Conservation (phyloP, 2,797 vertebrate species). For the Megalops cyprinoides region DNA sequence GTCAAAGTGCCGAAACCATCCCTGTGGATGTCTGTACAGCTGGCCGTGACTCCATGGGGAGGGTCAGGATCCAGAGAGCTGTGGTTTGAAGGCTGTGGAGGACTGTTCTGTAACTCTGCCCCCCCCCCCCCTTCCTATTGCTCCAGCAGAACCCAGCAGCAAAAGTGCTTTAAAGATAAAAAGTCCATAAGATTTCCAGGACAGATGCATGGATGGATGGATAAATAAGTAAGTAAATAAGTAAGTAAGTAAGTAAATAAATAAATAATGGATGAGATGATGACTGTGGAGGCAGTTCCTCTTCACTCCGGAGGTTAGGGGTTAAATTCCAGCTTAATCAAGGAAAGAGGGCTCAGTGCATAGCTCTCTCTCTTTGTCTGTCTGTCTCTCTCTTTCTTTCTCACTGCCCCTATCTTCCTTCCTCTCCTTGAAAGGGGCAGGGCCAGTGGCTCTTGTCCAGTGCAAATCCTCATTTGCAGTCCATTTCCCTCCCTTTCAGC, state of each 20-base stretch:
- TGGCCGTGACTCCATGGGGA: not conserved
- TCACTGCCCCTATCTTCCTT: not conserved
- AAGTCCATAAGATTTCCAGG: too few species aligned
- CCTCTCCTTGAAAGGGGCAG: constrained; percentile 19
- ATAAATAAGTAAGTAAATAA: constrained; percentile 19
- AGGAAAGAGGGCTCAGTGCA: constrained; percentile 32
- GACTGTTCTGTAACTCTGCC: too few species aligned
- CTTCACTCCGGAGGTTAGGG: constrained; percentile 51
- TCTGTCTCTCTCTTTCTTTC: constrained; percentile 22
- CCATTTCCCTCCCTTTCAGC: constrained; percentile 68
- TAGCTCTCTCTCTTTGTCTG: constrained; percentile 19
- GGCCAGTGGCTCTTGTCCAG: not conserved
- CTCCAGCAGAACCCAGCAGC: too few species aligned
- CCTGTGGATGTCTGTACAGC: not conserved
- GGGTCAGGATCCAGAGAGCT: not conserved
- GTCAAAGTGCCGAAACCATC: not conserved
- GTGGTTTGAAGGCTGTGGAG: not conserved
- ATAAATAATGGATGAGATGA: not conserved
- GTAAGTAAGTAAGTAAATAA: not conserved
- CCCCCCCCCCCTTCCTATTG: too few species aligned
- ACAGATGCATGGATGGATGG: constrained; percentile 47
- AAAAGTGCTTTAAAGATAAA: too few species aligned
- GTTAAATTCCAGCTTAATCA: constrained; percentile 46
- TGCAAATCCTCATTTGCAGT: not conserved
- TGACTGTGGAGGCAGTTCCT: constrained; percentile 60